A percentile compares a stretch with the other conserved stretches of the same genome.
Conservation (phyloP, 2,113 vertebrate species). For the Gadus macrocephalus region DNA sequence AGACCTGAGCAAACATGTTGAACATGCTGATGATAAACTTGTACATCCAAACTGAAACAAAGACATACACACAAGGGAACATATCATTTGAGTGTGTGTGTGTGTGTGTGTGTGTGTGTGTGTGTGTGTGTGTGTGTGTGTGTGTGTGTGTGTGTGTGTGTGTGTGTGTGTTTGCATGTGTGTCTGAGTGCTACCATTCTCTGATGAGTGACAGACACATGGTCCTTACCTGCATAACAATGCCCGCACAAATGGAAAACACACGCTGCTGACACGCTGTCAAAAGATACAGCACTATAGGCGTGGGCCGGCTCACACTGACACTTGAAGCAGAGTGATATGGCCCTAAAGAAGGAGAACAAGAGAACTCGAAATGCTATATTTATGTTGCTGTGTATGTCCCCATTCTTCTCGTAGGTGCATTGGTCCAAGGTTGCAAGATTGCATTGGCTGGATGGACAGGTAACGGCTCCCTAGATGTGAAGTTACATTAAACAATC, state of each 20-base stretch:
- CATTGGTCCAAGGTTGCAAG: constrained; percentile 88
- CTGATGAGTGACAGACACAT: constrained; percentile 51
- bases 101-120: too few relatives aligned
- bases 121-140: too few relatives aligned
- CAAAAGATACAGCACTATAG: constrained; percentile 52
- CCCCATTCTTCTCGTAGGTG: constrained; percentile 73
- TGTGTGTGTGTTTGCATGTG: too few relatives aligned
- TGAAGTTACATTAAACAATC: too few relatives aligned
- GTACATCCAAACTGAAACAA: too few relatives aligned
- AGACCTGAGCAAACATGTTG: too few relatives aligned
- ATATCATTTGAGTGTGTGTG: too few relatives aligned
- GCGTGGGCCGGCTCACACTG: constrained; percentile 27
- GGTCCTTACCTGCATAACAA: constrained; percentile 48
- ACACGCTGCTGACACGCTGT: constrained; percentile 55
- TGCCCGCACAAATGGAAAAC: constrained; percentile 52
- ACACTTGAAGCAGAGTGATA: constrained; percentile 4
- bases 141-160: too few relatives aligned
- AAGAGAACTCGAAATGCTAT: not conserved
- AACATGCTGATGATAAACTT: too few relatives aligned
- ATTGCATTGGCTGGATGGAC: constrained; percentile 98
- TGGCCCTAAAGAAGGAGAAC: constrained; percentile 9
- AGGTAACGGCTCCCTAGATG: constrained; percentile 74
- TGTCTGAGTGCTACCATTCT: too few relatives aligned
- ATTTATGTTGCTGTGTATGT: constrained; percentile 3
- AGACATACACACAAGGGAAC: too few relatives aligned